A percentile compares a stretch with the other conserved stretches of the same genome.
Conservation (phyloP, 2,113 vertebrate species). For the Calyptomena viridis region DNA sequence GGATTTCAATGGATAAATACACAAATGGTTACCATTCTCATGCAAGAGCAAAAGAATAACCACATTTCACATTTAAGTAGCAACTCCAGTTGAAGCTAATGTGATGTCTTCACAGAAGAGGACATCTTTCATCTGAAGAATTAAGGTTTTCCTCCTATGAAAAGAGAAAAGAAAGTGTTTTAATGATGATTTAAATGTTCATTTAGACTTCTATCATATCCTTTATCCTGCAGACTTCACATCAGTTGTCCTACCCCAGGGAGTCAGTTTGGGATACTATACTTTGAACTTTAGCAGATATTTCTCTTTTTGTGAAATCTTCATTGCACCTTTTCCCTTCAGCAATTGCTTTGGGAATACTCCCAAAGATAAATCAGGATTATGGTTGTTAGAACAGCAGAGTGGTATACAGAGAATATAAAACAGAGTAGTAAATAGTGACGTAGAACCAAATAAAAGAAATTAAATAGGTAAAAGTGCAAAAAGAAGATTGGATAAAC, state of each 20-base stretch:
- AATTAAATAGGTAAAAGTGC: not conserved
- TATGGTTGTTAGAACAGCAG: not conserved
- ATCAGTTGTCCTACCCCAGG: not conserved
- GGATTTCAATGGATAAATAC: not conserved
- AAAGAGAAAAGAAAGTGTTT: not conserved
- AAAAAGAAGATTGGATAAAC: not conserved
- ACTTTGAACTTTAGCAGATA: not conserved
- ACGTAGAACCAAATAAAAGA: not conserved
- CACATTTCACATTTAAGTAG: not conserved
- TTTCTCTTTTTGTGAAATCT: not conserved
- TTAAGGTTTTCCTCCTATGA: not conserved
- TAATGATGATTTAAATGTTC: not conserved
- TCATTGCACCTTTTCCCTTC: not conserved
- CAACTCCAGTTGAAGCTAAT: not conserved
- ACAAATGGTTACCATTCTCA: not conserved
- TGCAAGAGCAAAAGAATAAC: not conserved
- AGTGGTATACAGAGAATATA: not conserved
- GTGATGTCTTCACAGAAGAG: not conserved
- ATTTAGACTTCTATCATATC: not conserved
- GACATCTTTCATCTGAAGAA: not conserved
- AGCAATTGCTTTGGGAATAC: not conserved
- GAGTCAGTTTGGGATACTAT: not conserved
- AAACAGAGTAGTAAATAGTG: not conserved
- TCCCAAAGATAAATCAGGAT: not conserved
- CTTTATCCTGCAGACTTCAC: not conserved